Percentiles rank a stretch among this genome's conserved stretches.
Evolutionary conservation across 2,888 invertebrate species (phyloP).

Genomic region (Hydriomena furcata): DNA sequence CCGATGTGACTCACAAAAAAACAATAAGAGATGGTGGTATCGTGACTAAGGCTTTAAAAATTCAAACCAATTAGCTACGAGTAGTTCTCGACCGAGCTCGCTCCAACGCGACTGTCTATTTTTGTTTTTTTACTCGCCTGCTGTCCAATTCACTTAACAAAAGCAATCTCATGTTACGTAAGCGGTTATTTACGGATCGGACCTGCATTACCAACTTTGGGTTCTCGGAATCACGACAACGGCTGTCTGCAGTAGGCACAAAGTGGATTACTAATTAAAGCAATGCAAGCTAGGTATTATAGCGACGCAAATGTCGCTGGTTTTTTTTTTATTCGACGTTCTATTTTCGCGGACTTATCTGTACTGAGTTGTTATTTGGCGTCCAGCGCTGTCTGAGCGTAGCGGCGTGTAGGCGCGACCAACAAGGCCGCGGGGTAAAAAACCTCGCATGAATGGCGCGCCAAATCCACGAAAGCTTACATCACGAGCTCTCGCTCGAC

Average conservation of each 20-base stretch:
- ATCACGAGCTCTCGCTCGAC: constrained; percentile 51
- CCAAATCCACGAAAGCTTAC: constrained; percentile 66
- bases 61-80: constrained; percentile 73
- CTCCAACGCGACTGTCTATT: constrained; percentile 40
- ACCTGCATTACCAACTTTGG: constrained; percentile 36
- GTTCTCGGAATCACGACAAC: constrained; percentile 33
- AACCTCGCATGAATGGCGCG: constrained; percentile 74
- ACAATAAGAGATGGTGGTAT: constrained; percentile 54
- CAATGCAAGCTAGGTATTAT: constrained; percentile 7
- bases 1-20: constrained; percentile 67
- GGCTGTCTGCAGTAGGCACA: constrained; percentile 9
- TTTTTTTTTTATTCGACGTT: constrained; percentile 11
- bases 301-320: not conserved
- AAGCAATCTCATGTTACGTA: constrained; percentile 41
- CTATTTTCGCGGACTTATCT: constrained; percentile 14
- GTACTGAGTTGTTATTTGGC: constrained; percentile 53
- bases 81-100: constrained; percentile 42
- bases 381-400: constrained; percentile 47
- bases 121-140: constrained; percentile 42
- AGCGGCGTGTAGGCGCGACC: constrained; percentile 58
- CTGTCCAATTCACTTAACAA: constrained; percentile 37
- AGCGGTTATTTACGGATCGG: constrained; percentile 37
- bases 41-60: constrained; percentile 78
- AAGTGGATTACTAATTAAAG: constrained; percentile 25
- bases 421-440: constrained; percentile 72